Evolutionary conservation across 2,888 invertebrate genomes (phyloP).

Genomic region (Pseudanteris insignis): DNA sequence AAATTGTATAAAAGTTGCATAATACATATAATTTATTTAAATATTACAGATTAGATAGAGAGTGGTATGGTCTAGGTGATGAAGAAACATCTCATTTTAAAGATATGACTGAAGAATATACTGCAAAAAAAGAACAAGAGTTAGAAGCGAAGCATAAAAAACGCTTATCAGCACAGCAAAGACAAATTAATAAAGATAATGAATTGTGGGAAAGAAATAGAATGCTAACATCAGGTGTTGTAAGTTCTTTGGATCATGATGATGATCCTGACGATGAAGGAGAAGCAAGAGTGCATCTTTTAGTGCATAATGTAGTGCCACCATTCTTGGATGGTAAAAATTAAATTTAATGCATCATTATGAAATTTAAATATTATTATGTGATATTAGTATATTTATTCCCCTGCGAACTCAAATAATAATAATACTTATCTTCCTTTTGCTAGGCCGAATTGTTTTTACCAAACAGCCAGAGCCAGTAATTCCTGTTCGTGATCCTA

Average conservation of each 20-base stretch:
- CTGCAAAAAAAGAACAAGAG: conserved; percentile 91
- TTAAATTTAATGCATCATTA: neutral
- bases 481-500: conserved; percentile 95
- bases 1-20: too few species aligned
- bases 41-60: conserved; percentile 82
- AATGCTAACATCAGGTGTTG: conserved; percentile 95
- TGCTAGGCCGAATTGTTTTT: conserved; percentile 84
- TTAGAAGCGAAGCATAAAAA: conserved; percentile 89
- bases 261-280: conserved; percentile 96
- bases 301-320: conserved; percentile 98
- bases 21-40: neutral
- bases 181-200: conserved; percentile 98
- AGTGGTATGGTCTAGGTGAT: conserved; percentile 97
- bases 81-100: conserved; percentile 94
- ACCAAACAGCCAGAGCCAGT: conserved; percentile 99
- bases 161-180: conserved; percentile 92
- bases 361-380: too few species aligned
- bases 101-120: conserved; percentile 89
- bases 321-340: conserved; percentile 92
- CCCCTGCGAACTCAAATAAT: neutral
- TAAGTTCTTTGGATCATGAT: conserved; percentile 85
- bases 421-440: neutral
- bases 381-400: too few species aligned
- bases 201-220: conserved; percentile 99
- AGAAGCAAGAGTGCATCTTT: conserved; percentile 91